Conservation (phyloP, 2,888 invertebrate species). For the Acrocera orbiculus region DNA sequence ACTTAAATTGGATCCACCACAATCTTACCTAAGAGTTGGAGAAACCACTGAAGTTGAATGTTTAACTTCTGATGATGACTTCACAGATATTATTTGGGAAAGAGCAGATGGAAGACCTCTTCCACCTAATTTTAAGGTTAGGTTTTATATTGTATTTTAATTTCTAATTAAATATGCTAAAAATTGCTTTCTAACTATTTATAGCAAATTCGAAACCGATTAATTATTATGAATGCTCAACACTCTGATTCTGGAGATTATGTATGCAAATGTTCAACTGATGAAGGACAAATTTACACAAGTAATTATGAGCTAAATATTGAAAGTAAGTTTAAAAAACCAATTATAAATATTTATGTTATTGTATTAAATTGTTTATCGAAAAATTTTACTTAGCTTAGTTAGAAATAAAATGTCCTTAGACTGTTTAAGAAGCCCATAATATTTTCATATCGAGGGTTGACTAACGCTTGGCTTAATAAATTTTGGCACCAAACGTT, state of each 20-base stretch:
- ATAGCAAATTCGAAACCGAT: constrained; percentile 29
- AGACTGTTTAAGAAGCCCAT: too few species aligned
- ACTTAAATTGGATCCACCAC: constrained; percentile 26
- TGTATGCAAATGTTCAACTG: constrained; percentile 50
- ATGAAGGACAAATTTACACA: constrained; percentile 34
- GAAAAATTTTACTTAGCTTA: neutral
- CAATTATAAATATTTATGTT: neutral
- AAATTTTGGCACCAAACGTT: too few species aligned
- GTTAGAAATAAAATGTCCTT: too few species aligned
- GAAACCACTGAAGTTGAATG: constrained; percentile 30
- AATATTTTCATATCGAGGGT: too few species aligned
- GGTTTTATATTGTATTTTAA: constrained; percentile 3
- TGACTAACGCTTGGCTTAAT: too few species aligned
- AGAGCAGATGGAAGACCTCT: constrained; percentile 23
- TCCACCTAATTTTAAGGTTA: constrained; percentile 23
- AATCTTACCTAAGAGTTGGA: constrained; percentile 23
- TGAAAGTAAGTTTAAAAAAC: constrained; percentile 14
- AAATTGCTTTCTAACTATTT: neutral
- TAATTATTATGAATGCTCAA: constrained; percentile 55
- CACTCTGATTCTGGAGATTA: constrained; percentile 72
- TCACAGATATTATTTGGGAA: constrained; percentile 27
- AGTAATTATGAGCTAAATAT: constrained; percentile 35
- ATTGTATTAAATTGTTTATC: too few species aligned
- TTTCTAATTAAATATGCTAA: neutral
- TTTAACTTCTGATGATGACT: constrained; percentile 24